Evolutionary conservation across 1,140 invertebrate genomes (phyloP).

Genomic region (Pteromalus puparum): DNA sequence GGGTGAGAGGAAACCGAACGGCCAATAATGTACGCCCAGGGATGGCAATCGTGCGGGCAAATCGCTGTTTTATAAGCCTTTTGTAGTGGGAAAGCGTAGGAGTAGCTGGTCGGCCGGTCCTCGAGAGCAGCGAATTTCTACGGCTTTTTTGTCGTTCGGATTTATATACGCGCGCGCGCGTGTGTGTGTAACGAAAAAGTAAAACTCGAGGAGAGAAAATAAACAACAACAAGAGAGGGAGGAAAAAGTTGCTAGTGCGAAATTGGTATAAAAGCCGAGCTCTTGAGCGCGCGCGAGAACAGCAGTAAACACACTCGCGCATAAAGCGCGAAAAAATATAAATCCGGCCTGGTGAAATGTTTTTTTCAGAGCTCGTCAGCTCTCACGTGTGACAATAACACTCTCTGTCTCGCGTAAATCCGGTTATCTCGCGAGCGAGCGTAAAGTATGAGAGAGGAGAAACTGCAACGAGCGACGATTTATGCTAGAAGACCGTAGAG

Average conservation of each 20-base stretch:
- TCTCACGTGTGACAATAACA: conserved; percentile 3
- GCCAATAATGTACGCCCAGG: not conserved
- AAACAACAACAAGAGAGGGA: not conserved
- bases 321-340: conserved; percentile 18
- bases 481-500: not conserved
- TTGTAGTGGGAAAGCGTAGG: not conserved
- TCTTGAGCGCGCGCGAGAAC: not conserved
- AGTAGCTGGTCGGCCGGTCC: not conserved
- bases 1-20: not conserved
- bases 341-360: conserved; percentile 24
- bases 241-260: conserved; percentile 1
- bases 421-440: conserved; percentile 1
- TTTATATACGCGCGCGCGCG: not conserved
- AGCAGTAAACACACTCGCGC: not conserved
- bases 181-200: not conserved
- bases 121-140: not conserved
- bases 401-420: conserved; percentile 25
- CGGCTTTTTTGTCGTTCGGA: not conserved
- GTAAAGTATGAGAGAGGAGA: not conserved
- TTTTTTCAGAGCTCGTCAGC: conserved; percentile 18
- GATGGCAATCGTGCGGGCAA: conserved; percentile 30
- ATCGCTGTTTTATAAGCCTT: conserved; percentile 32
- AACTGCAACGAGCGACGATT: not conserved
- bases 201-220: not conserved
- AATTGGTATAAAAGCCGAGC: conserved; percentile 17